phyloP scores from a whole-genome alignment of 2,888 invertebrate species.

The Stenodema calcarata region DNA sequence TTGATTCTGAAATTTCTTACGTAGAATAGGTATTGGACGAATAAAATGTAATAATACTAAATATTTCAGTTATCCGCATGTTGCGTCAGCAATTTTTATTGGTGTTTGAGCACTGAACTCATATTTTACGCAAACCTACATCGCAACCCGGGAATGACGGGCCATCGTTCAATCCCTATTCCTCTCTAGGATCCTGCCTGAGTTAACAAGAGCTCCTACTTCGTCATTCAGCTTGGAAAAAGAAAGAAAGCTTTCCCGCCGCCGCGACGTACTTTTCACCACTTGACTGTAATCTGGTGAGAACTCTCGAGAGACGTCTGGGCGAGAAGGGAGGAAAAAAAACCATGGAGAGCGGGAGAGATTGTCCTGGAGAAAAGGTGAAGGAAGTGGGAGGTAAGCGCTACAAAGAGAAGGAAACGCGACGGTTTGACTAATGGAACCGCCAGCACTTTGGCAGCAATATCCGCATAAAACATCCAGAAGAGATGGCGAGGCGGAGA shows the following conservation, averaged over 20 bases:
- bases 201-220: neutral
- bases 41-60: no score
- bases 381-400: neutral
- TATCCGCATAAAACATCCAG: slow-evolving; percentile 32
- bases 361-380: neutral
- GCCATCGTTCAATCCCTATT: neutral
- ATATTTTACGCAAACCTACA: no score
- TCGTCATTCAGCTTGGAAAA: neutral
- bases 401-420: neutral
- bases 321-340: neutral
- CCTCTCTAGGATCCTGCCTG: neutral
- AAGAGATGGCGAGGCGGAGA: neutral
- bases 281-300: slow-evolving; percentile 9
- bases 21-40: no score
- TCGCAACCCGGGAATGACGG: no score
- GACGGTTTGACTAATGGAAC: slow-evolving; percentile 43
- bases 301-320: neutral
- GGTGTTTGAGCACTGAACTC: no score
- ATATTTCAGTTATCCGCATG: no score
- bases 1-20: no score
- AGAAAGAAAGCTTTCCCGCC: neutral
- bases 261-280: slow-evolving; percentile 10
- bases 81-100: no score
- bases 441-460: slow-evolving; percentile 33
- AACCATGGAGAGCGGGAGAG: neutral